Conservation (phyloP, 53 echinoderm and acorn worm genomes). For the Mesocentrotus franciscanus region DNA sequence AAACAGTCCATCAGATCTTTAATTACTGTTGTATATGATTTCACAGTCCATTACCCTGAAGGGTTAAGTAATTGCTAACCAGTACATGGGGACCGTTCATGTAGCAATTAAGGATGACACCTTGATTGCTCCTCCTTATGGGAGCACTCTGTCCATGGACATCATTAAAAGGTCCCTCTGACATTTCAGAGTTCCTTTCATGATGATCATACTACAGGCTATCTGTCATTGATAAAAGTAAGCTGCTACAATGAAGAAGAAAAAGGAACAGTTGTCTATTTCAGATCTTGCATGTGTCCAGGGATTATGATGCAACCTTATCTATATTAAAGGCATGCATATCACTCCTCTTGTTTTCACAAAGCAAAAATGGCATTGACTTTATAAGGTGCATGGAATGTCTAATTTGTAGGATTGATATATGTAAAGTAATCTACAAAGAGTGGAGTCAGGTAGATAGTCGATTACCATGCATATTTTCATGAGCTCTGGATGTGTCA, state of each 20-base stretch:
- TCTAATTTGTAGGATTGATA: too few species aligned
- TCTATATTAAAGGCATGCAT: neutral
- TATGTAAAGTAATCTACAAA: too few species aligned
- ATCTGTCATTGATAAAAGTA: conserved; percentile 7
- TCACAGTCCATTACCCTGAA: conserved; percentile 19
- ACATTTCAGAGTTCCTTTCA: conserved; percentile 24
- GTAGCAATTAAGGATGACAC: conserved; percentile 45
- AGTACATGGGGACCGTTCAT: neutral
- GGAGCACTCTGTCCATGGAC: neutral
- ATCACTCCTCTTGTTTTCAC: too few species aligned
- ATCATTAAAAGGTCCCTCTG: neutral
- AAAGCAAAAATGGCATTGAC: too few species aligned
- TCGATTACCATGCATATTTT: too few species aligned
- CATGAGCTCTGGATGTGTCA: too few species aligned
- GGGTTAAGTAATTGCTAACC: conserved; percentile 2
- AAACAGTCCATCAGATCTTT: neutral
- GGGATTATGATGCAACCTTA: neutral
- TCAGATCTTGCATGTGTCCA: neutral
- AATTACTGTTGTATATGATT: conserved; percentile 28
- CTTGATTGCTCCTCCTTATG: conserved; percentile 23
- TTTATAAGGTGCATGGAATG: too few species aligned
- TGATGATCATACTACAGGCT: neutral
- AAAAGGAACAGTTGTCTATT: neutral
- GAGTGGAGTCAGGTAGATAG: too few species aligned
- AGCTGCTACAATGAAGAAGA: neutral